Evolutionary conservation across 2,113 vertebrate genomes (phyloP).

Genomic region (cattle (Bos taurus)): ARS-UCD2.0 NC_037334.1:16504501-16505000

Average conservation of each 20-base stretch:
- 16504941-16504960: not conserved
- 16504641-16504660: not conserved
- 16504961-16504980: not conserved
- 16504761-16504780: not conserved
- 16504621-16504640: not conserved
- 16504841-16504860: not conserved
- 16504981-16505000: not conserved
- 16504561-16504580: not conserved
- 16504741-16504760: not conserved
- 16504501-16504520: not conserved
- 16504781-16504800: not conserved
- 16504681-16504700: not conserved
- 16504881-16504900: not conserved
- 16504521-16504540: not conserved
- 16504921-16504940: not conserved
- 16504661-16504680: too few species aligned
- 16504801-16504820: not conserved
- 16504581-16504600: not conserved
- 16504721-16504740: not conserved
- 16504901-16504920: not conserved
- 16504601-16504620: not conserved
- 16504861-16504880: not conserved
- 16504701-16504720: not conserved
- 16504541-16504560: not conserved
- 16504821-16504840: not conserved